Evolutionary conservation across 2,797 vertebrate genomes (phyloP).

Genomic region (Glossophaga mutica): DNA sequence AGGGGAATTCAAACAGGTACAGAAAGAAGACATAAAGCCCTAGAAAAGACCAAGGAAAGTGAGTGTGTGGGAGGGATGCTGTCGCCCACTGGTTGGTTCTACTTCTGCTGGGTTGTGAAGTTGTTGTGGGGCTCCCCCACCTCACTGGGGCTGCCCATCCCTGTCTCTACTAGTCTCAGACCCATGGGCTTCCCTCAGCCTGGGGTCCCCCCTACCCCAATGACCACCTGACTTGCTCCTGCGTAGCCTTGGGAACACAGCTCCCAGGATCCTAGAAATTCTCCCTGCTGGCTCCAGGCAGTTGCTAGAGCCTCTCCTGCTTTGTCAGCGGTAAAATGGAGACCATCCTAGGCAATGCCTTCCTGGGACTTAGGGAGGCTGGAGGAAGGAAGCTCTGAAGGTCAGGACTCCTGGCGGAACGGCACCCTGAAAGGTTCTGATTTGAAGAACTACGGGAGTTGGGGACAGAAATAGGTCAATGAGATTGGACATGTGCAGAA

Average conservation of each 20-base stretch:
- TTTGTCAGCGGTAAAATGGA: neutral
- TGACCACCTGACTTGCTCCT: neutral
- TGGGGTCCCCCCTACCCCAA: accelerated
- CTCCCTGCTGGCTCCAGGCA: accelerated
- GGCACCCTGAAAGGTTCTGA: neutral
- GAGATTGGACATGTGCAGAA: neutral
- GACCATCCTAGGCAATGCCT: neutral
- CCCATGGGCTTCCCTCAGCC: neutral
- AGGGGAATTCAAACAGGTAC: neutral
- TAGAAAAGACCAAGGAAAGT: neutral
- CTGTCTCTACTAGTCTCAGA: neutral
- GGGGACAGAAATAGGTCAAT: neutral
- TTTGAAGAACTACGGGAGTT: neutral
- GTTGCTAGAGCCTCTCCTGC: neutral
- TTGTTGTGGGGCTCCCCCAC: no score
- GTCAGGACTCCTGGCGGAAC: neutral
- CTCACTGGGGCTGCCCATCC: accelerated
- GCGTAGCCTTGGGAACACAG: neutral
- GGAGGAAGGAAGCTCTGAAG: neutral
- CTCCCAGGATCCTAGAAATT: neutral
- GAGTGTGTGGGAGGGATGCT: neutral
- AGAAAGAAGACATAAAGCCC: neutral
- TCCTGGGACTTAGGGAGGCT: neutral
- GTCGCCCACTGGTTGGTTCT: no score
- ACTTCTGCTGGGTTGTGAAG: neutral